These are phyloP conservation scores for Orbicella faveolata DNA, from an alignment of 64 coral and sea anemone genomes.

Conservation along the genomic window DNA sequence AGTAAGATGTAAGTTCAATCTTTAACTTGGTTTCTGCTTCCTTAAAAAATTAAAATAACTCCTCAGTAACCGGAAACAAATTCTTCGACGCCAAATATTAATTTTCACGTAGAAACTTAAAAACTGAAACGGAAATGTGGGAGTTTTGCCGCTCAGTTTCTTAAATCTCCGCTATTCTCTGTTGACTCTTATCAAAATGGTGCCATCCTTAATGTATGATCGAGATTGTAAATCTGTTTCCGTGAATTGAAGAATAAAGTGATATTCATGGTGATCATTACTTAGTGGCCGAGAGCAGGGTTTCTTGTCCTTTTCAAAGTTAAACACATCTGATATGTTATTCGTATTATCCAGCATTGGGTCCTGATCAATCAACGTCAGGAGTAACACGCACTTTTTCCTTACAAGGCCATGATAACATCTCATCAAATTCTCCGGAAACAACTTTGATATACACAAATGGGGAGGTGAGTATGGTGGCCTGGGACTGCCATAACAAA, in stretches of 20 bases:
- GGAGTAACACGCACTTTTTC: background rate
- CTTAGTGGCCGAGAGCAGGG: background rate
- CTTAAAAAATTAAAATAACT: too few species aligned
- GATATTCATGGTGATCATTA: background rate
- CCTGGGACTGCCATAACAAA: too few species aligned
- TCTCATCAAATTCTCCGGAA: conserved; percentile 42
- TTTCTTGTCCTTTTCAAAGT: background rate
- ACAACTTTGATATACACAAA: background rate
- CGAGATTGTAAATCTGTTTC: background rate
- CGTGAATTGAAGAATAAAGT: background rate
- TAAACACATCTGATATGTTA: background rate
- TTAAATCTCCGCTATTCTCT: background rate
- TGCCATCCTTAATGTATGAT: background rate
- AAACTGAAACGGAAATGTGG: too few species aligned
- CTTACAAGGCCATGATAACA: conserved; percentile 36
- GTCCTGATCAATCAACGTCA: conserved; percentile 26
- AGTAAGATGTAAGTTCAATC: too few species aligned
- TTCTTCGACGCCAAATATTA: too few species aligned
- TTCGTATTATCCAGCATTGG: background rate
- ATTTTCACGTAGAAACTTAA: too few species aligned
- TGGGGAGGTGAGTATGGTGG: too few species aligned
- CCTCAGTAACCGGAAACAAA: too few species aligned
- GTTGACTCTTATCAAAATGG: background rate
- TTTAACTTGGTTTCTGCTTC: too few species aligned
- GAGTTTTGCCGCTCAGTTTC: too few species aligned